Conservation (phyloP, 2,797 vertebrate genomes). For the Cryptoblepharus egeriae region DNA sequence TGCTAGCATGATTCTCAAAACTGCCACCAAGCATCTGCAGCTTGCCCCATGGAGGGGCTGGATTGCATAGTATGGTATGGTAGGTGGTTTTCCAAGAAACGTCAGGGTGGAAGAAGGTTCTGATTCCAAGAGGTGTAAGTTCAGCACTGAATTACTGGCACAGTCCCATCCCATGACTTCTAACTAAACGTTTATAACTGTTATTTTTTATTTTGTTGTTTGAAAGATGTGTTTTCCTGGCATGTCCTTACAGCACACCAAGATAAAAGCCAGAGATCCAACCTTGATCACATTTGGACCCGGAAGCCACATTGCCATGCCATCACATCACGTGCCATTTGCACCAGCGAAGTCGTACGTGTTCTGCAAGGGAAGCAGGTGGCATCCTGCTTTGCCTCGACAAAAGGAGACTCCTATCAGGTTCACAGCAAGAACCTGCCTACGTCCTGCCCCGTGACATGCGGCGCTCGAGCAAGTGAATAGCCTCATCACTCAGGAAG, state of each 20-base stretch:
- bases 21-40: not conserved
- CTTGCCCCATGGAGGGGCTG: not conserved
- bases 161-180: not conserved
- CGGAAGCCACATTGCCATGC: not conserved
- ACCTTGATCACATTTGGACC: not conserved
- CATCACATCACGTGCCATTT: not conserved
- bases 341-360: not conserved
- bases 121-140: not conserved
- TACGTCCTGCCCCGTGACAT: not conserved
- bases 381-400: not conserved
- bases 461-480: not conserved
- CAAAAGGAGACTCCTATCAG: not conserved
- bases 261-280: not conserved
- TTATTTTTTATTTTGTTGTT: not conserved
- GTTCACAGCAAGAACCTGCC: not conserved
- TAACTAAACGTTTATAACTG: not conserved
- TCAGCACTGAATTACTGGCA: no score
- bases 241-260: no score
- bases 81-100: not conserved
- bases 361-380: not conserved
- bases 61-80: not conserved
- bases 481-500: not conserved
- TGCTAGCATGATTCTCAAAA: not conserved
- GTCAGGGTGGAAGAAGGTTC: not conserved
- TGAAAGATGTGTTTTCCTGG: not conserved